phyloP scores from a whole-genome alignment of 2,797 vertebrate species.

The Sparidentex hasta region DNA sequence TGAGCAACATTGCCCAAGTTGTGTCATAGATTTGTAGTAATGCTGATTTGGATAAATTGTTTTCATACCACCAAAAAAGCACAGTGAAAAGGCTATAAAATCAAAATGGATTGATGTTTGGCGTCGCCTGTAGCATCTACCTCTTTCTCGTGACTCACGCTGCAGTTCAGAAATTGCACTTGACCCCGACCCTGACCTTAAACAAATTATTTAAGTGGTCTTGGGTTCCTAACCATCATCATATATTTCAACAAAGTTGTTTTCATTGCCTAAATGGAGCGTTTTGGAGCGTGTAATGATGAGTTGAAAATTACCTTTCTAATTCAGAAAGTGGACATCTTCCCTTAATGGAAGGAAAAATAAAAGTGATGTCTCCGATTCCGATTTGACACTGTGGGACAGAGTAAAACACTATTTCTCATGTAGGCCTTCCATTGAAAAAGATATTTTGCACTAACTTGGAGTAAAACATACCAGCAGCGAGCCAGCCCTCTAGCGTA shows the following conservation, averaged over 20 bases:
- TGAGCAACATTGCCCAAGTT: no score
- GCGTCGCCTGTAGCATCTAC: neutral
- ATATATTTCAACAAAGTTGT: slow-evolving; percentile 7
- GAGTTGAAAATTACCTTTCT: neutral
- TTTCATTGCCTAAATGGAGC: slow-evolving; percentile 20
- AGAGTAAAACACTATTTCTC: slow-evolving; percentile 22
- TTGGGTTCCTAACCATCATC: neutral
- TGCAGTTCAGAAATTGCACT: neutral
- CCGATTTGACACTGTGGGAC: slow-evolving; percentile 16
- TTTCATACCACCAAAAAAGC: neutral
- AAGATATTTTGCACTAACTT: slow-evolving; percentile 24
- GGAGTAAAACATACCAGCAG: slow-evolving; percentile 31
- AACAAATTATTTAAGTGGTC: slow-evolving; percentile 3
- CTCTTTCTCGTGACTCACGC: neutral
- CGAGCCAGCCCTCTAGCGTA: neutral
- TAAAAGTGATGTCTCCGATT: slow-evolving; percentile 10
- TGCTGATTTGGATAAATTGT: no score
- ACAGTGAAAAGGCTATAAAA: neutral
- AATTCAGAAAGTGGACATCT: slow-evolving; percentile 3
- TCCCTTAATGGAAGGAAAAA: neutral
- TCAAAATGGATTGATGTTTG: neutral
- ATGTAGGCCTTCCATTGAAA: slow-evolving; percentile 15
- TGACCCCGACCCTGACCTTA: slow-evolving; percentile 10
- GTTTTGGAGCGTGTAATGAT: slow-evolving; percentile 13
- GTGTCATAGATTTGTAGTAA: no score